Conservation (phyloP, 2,888 invertebrate species). For the Ptilodon capucinus region DNA sequence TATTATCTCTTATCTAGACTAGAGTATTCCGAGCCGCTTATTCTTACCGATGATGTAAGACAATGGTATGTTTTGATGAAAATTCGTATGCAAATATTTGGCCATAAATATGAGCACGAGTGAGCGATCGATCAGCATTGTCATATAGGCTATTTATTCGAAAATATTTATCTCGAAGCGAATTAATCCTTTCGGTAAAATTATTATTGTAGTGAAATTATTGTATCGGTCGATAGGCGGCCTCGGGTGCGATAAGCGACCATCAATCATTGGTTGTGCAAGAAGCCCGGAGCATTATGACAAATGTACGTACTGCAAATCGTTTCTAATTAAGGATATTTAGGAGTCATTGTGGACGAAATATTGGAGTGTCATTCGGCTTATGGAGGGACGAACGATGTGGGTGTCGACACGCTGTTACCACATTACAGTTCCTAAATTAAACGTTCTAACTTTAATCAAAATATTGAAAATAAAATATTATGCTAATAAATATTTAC, state of each 20-base stretch:
- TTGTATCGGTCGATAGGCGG: slow-evolving; percentile 46
- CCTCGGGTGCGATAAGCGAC: slow-evolving; percentile 29
- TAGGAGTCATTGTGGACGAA: slow-evolving; percentile 69
- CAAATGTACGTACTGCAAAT: slow-evolving; percentile 68
- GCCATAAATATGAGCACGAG: slow-evolving; percentile 34
- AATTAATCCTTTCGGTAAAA: slow-evolving; percentile 68
- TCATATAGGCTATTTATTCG: slow-evolving; percentile 39
- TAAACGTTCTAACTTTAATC: too few species aligned
- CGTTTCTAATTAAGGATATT: slow-evolving; percentile 77
- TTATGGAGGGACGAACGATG: slow-evolving; percentile 40
- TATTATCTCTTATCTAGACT: slow-evolving; percentile 41
- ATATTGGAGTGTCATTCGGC: slow-evolving; percentile 57
- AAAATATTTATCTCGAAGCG: slow-evolving; percentile 48
- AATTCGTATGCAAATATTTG: slow-evolving; percentile 37
- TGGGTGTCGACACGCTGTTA: slow-evolving; percentile 33
- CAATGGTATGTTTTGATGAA: slow-evolving; percentile 14
- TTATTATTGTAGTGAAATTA: slow-evolving; percentile 51
- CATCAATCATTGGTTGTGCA: slow-evolving; percentile 76
- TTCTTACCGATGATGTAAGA: slow-evolving; percentile 23
- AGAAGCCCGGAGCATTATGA: slow-evolving; percentile 57
- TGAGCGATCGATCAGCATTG: slow-evolving; percentile 44
- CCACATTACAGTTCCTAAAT: too few species aligned
- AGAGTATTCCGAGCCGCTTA: slow-evolving; percentile 24
- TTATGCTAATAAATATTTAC: too few species aligned
- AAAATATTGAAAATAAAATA: too few species aligned